Conservation (phyloP, 2,113 vertebrate species). For the Craseonycteris thonglongyai region DNA sequence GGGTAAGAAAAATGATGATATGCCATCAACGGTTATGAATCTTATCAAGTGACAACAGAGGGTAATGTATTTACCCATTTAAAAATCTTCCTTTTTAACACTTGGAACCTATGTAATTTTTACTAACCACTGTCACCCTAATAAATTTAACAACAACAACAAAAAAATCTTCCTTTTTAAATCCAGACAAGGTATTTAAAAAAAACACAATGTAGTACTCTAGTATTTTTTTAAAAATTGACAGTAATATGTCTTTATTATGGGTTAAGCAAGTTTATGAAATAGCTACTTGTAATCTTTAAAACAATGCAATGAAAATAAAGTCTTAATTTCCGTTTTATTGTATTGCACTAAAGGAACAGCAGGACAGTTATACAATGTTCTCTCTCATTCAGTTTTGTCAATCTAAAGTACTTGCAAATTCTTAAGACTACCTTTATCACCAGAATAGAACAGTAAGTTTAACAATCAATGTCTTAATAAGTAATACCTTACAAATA, state of each 20-base stretch:
- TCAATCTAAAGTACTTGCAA: conserved; percentile 68
- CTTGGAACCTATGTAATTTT: too few species aligned
- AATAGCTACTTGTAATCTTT: conserved; percentile 34
- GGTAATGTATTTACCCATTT: not conserved
- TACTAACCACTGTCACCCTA: too few species aligned
- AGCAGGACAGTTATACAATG: conserved; percentile 75
- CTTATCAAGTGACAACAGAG: not conserved
- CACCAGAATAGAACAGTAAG: conserved; percentile 51
- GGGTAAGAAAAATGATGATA: not conserved
- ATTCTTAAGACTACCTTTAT: conserved; percentile 70
- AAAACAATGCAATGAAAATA: conserved; percentile 71
- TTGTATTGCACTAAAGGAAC: conserved; percentile 83
- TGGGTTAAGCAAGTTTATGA: conserved; percentile 47
- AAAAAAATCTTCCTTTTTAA: not conserved
- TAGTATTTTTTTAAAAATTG: not conserved
- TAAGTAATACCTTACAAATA: conserved; percentile 66
- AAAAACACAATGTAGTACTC: not conserved
- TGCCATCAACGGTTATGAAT: not conserved
- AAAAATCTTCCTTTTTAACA: not conserved
- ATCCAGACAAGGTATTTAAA: not conserved
- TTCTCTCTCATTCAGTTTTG: conserved; percentile 64
- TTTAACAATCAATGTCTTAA: conserved; percentile 56
- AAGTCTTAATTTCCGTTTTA: conserved; percentile 72
- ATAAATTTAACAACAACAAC: too few species aligned
- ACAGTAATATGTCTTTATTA: conserved; percentile 46